Base-by-base conservation (phyloP, 2,113 vertebrate genomes). In the Lepus timidus region DNA sequence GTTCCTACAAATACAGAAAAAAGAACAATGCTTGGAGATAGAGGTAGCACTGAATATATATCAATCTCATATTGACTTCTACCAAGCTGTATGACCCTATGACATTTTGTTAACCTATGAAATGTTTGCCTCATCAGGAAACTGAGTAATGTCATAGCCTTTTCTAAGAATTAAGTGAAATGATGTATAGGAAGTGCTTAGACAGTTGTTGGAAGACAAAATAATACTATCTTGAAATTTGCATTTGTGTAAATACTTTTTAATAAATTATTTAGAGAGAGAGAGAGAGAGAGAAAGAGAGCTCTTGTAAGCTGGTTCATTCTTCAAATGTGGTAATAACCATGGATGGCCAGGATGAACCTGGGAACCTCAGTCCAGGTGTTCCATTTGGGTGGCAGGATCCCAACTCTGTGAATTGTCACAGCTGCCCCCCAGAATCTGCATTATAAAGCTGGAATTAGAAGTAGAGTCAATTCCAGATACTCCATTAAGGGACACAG, bases 191-290 rank as follows among this genome's bases (percentile, higher is more conserved):
- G 20, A 78, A 79, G 10, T 67, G 3, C 31, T 91, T 76, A 78
- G 9, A 58, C 76, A 95, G 91, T 62, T 80, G 1, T 29, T 84
- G 16, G 33, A 93, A 87, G 49, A 94, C 82, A 75, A 81, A 22
- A 9, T n/a, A 85, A 49, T 80, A 93, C 52, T 62, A 39, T 8
- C 25, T 49, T 68, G 14, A 76, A 14, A 36, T 49, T 92, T 86
- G 22, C 3, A 89, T 70, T 76, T 39, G 6, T 31, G 80, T 44
- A 74, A 52, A 67, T 79, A 81, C 33, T 33, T 25, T 31, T 9
- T 67, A 88, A 93, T 36, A 27, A 14, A 71, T 4, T 7, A 2
- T 33, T 44, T 44, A 44, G 55, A 58, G 55, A 58, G 44, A 44
- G 44, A 58, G 55, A 58, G 44, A 44, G 44, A 58, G 55, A 58